Base-by-base conservation (phyloP, 1,140 invertebrate genomes). In the Drosophila willistoni region DNA sequence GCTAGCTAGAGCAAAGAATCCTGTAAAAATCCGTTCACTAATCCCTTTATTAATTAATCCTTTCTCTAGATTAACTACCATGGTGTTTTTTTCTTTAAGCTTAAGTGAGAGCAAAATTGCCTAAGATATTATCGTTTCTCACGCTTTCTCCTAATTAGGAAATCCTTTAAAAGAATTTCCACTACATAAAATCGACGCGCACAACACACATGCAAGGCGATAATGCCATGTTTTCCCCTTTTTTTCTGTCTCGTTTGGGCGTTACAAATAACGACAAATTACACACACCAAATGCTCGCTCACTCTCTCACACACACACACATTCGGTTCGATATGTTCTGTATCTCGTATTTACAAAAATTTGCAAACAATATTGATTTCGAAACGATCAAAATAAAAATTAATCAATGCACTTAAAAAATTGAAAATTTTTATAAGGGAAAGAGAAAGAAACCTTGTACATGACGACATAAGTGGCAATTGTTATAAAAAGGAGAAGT, bases 311-410 rank as follows among this genome's bases (percentile, higher is more conserved):
- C 14, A 44, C 7, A 47, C 17, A 9, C 44, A 12, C 10, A 12
- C 44, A 22, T 10, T 12, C 14, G 7, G 6, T 14, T 56, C 36
- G 41, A 66, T 63, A 39, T 51, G 57, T 63, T 65, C 61, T 14
- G n/a, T 14, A 19, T 66, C 25, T 64, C 55, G 64, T 85, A 86
- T 85, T 86, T 87, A 87, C 56, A 61, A 67, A 89, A 89, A 89
- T 89, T 89, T 81, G 84, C 80, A 89, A 90, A 89, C 80, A 89
- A 89, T 89, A 89, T 89, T 89, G 84, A 89, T 84, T 84, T 89
- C 77, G 71, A 69, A 84, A 60, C 84, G 74, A 89, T 89, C 84
- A 89, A 89, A 89, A 89, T 89, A 89, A 81, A 84, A 89, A 89
- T 89, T 89, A 89, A 89, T 89, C 84, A 89, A 89, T 78, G 84